These are phyloP conservation scores for Emmelina monodactyla DNA, from an alignment of 2,888 invertebrate genomes.

Conservation along the genomic window DNA sequence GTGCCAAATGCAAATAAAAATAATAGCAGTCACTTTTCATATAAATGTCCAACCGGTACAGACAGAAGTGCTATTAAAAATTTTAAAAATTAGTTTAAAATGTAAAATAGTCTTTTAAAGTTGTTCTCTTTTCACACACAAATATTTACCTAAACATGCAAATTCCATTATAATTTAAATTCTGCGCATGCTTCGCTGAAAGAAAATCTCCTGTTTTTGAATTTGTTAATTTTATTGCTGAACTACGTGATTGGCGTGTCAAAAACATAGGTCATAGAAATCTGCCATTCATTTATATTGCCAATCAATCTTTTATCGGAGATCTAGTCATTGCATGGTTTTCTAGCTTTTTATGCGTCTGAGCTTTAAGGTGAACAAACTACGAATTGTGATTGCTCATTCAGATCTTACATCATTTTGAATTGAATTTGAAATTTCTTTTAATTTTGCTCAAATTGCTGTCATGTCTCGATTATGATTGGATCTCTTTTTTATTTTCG, in stretches of 20 bases:
- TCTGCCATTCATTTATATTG: conserved; percentile 51
- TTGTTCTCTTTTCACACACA: no score
- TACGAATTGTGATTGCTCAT: conserved; percentile 56
- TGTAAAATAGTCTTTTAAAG: no score
- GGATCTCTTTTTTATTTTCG: conserved; percentile 27
- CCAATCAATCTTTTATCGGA: conserved; percentile 59
- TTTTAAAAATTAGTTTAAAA: no score
- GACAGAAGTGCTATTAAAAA: no score
- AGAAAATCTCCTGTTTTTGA: conserved; percentile 23
- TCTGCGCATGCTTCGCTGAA: conserved; percentile 32
- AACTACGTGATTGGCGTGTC: conserved; percentile 44
- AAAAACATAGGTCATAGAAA: conserved; percentile 41
- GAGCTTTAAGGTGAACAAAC: conserved; percentile 54
- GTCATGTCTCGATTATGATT: no score
- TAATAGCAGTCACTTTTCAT: background rate
- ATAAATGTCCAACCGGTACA: no score
- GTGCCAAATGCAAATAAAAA: background rate
- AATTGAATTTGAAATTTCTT: conserved; percentile 38
- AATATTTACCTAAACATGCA: no score
- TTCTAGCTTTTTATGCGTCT: conserved; percentile 63
- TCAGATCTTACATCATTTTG: conserved; percentile 58
- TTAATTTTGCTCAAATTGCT: conserved; percentile 27
- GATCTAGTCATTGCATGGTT: conserved; percentile 54
- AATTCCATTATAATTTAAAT: conserved; percentile 28
- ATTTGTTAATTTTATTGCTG: conserved; percentile 42